Evolutionary conservation across 2,113 vertebrate genomes (phyloP).

Genomic region (Abramis brama): DNA sequence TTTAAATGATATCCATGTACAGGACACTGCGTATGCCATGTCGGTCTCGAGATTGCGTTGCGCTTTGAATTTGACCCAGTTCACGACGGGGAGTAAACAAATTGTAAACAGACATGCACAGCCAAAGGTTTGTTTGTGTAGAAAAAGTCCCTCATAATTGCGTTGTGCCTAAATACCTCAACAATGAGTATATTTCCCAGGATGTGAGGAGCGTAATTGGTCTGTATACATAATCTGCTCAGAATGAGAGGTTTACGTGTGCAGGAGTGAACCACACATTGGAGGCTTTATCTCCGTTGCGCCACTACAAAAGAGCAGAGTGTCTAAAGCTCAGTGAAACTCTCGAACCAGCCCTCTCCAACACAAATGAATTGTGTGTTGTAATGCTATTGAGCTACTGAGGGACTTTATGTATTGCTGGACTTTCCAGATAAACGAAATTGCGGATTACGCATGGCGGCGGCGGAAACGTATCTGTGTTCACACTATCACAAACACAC

Average conservation of each 20-base stretch:
- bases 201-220: constrained; percentile 61
- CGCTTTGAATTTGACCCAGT: constrained; percentile 19
- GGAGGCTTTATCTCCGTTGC: constrained; percentile 49
- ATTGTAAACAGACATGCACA: constrained; percentile 6
- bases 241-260: constrained; percentile 49
- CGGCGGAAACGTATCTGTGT: not conserved
- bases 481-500: not conserved
- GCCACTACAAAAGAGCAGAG: constrained; percentile 37
- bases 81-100: not conserved
- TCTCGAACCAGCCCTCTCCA: constrained; percentile 38
- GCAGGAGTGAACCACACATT: constrained; percentile 27
- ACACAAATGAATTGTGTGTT: constrained; percentile 16
- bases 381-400: constrained; percentile 30
- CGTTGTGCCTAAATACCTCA: constrained; percentile 48
- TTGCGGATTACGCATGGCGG: not conserved
- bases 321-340: constrained; percentile 34
- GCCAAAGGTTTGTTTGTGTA: constrained; percentile 10
- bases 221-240: constrained; percentile 64
- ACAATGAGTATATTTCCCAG: constrained; percentile 64
- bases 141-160: constrained; percentile 3
- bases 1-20: not conserved
- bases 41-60: not conserved
- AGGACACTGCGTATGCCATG: not conserved
- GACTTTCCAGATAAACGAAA: constrained; percentile 16
- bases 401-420: constrained; percentile 14